Evolutionary conservation across 2,113 vertebrate genomes (phyloP), one percentile per base, ranked within the genome.

Genomic region (Saccopteryx bilineata): DNA sequence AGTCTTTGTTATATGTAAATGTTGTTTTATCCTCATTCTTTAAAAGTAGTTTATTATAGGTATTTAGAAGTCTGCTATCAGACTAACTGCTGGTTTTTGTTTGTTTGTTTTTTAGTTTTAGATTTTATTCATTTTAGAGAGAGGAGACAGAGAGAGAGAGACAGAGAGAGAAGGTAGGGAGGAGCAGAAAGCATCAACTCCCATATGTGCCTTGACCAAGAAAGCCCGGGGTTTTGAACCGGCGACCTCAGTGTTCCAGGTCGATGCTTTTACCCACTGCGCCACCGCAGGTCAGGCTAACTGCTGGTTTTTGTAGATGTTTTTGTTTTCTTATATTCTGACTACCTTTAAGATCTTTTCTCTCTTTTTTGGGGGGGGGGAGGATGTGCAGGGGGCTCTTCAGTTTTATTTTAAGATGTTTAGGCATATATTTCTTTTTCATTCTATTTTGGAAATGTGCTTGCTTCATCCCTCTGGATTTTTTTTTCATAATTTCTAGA

Each of bases 401-500:
- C 9, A 87, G 56, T 89, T 93, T 95, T 48, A 68, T 91, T 91
- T 58, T 93, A 75, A 60, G 33, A 50, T 88, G 46, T 91, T 94
- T 94, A 61, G 10, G 39, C 58, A 61, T 88, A 5, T 80, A 39
- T 92, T 87, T 95, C 65, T 87, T 79, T 96, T 91, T 76, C 74
- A 87, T 94, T 96, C 61, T 95, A 18, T 39, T 85, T 96, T 93
- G 31, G 83, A 95, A 96, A 83, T 91, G 54, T 82, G 50, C 26
- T 95, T 95, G 56, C n/a, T 95, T 95, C 39, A 60, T 93, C 33
- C 69, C 39, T 95, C 61, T 61, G 48, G 50, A 89, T 93, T 81
- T n/a, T 95, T 66, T 94, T 96, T 92, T 80, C 60, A 92, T 96
- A 90, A 66, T 87, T 92, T 94, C 80, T 95, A 65, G 86, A 79